phyloP scores from a whole-genome alignment of 2,888 invertebrate species.

The Anagyrus pseudococci region DNA sequence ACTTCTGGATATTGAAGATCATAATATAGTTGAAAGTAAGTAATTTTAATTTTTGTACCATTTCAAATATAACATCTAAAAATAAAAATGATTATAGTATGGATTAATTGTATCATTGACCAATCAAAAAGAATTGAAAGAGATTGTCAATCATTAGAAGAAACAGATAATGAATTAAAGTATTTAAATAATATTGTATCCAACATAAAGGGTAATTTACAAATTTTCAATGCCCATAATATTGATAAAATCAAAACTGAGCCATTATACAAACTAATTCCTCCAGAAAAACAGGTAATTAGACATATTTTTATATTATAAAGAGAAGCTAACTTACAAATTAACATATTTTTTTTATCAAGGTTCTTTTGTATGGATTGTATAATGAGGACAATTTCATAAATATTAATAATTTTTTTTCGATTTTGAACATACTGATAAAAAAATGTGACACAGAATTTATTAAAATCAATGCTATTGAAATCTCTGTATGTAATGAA shows the following conservation, averaged over 20 bases:
- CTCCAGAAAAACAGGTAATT: constrained; percentile 49
- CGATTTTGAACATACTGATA: constrained; percentile 43
- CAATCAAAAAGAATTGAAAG: background rate
- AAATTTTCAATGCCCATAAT: constrained; percentile 45
- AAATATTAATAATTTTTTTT: constrained; percentile 47
- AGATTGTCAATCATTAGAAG: constrained; percentile 37
- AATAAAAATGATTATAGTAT: no score
- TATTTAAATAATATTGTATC: constrained; percentile 43
- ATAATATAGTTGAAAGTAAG: constrained; percentile 48
- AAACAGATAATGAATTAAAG: constrained; percentile 41
- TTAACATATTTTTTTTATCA: constrained; percentile 20
- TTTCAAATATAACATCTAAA: no score
- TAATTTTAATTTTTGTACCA: background rate
- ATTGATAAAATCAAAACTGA: constrained; percentile 44
- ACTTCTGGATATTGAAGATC: constrained; percentile 46
- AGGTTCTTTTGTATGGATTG: constrained; percentile 47
- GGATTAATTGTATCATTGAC: background rate
- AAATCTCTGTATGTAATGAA: constrained; percentile 43
- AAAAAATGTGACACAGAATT: constrained; percentile 38
- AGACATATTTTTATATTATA: constrained; percentile 10
- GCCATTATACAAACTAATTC: constrained; percentile 44
- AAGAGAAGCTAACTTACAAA: background rate
- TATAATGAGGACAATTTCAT: constrained; percentile 46
- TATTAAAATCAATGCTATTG: constrained; percentile 38
- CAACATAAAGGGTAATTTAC: constrained; percentile 43